Base-by-base conservation (phyloP, 2,888 invertebrate species). In the Anthrax anthrax region DNA sequence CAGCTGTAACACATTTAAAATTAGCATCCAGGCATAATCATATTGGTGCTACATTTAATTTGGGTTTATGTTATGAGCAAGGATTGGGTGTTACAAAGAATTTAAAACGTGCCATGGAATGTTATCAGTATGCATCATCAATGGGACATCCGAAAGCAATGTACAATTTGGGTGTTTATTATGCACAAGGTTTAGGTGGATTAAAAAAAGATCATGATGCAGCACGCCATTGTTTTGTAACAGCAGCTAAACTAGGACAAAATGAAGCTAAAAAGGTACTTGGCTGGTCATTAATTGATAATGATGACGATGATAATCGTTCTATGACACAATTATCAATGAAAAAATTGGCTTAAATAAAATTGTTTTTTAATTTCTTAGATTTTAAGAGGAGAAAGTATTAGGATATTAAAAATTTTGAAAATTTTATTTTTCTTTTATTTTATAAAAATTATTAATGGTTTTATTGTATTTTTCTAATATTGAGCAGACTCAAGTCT, bases 111-210 rank as follows among this genome's bases (percentile, higher is more conserved):
- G 83, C 84, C 42, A 76, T 75, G 61, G 73, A 78, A 57, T 71
- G 77, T 58, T 84, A 82, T 58, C 68, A 70, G 50, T 66, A 72
- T 47, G 83, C 82, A 37, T 78, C 80, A 17, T 69, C 74, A 12
- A 62, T 72, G 43, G 77, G 79, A 34, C 81, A 83, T 58, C 70
- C 77, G 3, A 72, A 74, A 50, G 81, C 83, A 0, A 70, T 78
- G 56, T 83, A 80, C 60, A 84, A 83, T 59, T 70, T 84, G 44
- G 81, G 79, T 3, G 72, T 82, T 42, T 77, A 77, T 57, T 74
- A 80, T 59, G 76, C 78, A 2, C 78, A 78, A 57, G 81, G 80
- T 1, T 65, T 73, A 51, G 80, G 78, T 14, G 79, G 77, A 1
- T 63, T 80, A 2, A 54, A 65, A 8, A 60, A 67, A 14, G 71